These are phyloP conservation scores for Lophotriccus pileatus DNA, from an alignment of 2,797 vertebrate species.

Conservation along the genomic window DNA sequence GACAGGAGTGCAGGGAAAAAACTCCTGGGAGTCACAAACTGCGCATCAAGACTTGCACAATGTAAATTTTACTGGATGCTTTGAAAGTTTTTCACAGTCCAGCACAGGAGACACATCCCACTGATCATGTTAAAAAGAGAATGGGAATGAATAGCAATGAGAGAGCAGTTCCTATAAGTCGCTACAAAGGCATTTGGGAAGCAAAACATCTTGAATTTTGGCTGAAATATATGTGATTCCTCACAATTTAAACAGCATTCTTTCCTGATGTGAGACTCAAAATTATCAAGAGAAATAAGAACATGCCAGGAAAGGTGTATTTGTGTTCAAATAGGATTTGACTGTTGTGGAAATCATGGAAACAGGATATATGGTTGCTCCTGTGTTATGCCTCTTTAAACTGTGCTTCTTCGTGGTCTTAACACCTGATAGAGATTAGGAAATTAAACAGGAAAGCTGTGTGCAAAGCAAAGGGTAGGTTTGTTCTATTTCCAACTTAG, in stretches of 20 bases:
- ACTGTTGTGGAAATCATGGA: background rate
- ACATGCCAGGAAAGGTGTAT: background rate
- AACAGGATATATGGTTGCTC: background rate
- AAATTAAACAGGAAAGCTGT: background rate
- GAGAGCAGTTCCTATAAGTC: background rate
- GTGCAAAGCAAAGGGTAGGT: background rate
- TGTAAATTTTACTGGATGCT: background rate
- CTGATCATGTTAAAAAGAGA: accelerated
- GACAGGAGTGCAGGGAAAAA: background rate
- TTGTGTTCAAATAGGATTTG: background rate
- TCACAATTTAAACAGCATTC: background rate
- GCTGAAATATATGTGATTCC: background rate
- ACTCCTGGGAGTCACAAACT: background rate
- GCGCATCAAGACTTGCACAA: background rate
- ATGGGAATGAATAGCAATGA: background rate
- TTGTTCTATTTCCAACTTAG: background rate
- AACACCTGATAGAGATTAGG: background rate
- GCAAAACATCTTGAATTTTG: background rate
- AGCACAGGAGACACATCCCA: background rate
- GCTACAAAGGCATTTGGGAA: background rate
- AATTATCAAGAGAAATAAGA: background rate
- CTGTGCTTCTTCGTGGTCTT: background rate
- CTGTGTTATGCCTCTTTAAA: background rate
- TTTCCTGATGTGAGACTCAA: background rate
- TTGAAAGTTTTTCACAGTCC: background rate